Evolutionary conservation across 2,113 vertebrate species (phyloP).

Genomic region (Odontesthes bonariensis): DNA sequence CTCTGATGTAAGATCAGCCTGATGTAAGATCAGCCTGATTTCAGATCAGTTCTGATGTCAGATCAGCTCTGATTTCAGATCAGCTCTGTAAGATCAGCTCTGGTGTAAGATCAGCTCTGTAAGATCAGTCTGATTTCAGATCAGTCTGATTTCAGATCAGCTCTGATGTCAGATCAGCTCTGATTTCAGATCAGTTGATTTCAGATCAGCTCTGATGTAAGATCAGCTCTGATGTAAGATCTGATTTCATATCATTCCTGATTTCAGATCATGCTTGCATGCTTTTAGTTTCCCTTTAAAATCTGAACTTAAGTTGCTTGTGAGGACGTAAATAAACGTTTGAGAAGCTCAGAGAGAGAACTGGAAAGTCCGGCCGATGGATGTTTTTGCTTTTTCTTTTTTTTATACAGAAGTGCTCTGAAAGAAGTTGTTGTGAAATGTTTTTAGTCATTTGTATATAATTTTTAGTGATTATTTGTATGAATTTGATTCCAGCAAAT

Average conservation of each 20-base stretch:
- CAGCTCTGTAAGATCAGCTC: not conserved
- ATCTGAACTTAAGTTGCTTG: conserved; percentile 22
- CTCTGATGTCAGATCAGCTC: too few relatives aligned
- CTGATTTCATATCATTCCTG: too few relatives aligned
- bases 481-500: conserved; percentile 44
- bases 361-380: conserved; percentile 24
- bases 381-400: conserved; percentile 22
- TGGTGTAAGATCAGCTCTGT: too few relatives aligned
- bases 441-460: conserved; percentile 75
- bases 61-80: too few relatives aligned
- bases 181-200: too few relatives aligned
- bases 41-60: not conserved
- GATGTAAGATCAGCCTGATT: too few relatives aligned
- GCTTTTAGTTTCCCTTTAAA: conserved; percentile 45
- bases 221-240: not conserved
- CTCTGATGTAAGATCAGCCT: too few relatives aligned
- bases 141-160: too few relatives aligned
- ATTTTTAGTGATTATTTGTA: conserved; percentile 63
- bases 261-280: not conserved
- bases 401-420: conserved; percentile 53
- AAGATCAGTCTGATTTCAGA: too few relatives aligned
- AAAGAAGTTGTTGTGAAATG: conserved; percentile 56
- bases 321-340: not conserved
- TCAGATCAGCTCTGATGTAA: too few relatives aligned
- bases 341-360: not conserved